Evolutionary conservation across 2,113 vertebrate genomes (phyloP).

Genomic region (Nesogale talazaci): DNA sequence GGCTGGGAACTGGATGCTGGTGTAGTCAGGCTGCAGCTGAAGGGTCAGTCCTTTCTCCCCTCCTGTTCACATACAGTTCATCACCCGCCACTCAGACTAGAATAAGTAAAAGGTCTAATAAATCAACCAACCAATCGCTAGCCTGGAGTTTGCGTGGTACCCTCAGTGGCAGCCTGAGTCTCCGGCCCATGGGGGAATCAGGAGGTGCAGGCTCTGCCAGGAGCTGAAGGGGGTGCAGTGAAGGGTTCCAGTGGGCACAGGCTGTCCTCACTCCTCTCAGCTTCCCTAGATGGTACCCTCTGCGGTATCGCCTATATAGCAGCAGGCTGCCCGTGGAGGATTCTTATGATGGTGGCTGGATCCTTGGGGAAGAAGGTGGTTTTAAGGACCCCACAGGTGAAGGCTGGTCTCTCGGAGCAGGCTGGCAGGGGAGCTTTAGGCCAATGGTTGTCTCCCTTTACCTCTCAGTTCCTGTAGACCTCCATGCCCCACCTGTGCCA

Average conservation of each 20-base stretch:
- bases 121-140: slow-evolving; percentile 64
- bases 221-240: neutral
- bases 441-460: neutral
- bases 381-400: neutral
- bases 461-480: neutral
- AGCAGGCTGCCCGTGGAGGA: neutral
- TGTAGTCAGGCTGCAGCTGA: slow-evolving; percentile 83
- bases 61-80: slow-evolving; percentile 53
- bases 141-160: neutral
- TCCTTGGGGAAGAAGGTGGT: neutral
- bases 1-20: slow-evolving; percentile 82
- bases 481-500: neutral
- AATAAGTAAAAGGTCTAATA: slow-evolving; percentile 59
- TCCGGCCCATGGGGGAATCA: rapidly evolving
- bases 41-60: slow-evolving; percentile 73
- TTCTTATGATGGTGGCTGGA: neutral
- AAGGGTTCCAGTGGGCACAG: neutral
- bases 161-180: neutral
- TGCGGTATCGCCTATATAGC: neutral
- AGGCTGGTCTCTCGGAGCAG: neutral
- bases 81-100: slow-evolving; percentile 76
- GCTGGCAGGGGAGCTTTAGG: neutral
- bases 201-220: neutral
- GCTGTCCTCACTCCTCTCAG: neutral
- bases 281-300: neutral